Evolutionary conservation across 2,797 vertebrate species (phyloP).

Genomic region (Stomatorhinus walkeri): DNA sequence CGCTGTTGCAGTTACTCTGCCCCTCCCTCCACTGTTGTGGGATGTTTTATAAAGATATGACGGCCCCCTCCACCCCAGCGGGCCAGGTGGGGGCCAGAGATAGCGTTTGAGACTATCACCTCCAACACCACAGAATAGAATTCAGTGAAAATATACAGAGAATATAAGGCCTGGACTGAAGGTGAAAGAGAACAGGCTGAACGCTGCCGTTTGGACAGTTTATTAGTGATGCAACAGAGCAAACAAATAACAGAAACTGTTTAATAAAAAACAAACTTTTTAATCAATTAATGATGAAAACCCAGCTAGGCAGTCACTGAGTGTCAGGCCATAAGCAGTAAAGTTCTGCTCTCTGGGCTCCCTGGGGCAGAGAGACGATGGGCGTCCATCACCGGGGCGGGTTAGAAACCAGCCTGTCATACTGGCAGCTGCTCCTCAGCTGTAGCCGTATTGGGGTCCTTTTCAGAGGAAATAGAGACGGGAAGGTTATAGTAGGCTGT

Average conservation of each 20-base stretch:
- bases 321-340: neutral
- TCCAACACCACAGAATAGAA: neutral
- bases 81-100: neutral
- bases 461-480: neutral
- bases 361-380: neutral
- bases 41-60: neutral
- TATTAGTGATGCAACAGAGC: neutral
- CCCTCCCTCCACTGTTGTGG: neutral
- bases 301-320: neutral
- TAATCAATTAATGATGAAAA: neutral
- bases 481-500: neutral
- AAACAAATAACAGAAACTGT: neutral
- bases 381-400: neutral
- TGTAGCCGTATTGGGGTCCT: neutral
- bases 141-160: neutral
- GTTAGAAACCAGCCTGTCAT: neutral
- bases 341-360: neutral
- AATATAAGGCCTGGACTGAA: neutral
- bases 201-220: neutral
- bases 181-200: neutral
- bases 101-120: neutral
- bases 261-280: neutral
- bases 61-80: neutral
- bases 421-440: neutral
- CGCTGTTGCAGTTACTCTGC: neutral